Evolutionary conservation across 53 echinoderm and acorn worm species (phyloP), one percentile per base, ranked within the genome.

Genomic region (Mesocentrotus franciscanus): DNA sequence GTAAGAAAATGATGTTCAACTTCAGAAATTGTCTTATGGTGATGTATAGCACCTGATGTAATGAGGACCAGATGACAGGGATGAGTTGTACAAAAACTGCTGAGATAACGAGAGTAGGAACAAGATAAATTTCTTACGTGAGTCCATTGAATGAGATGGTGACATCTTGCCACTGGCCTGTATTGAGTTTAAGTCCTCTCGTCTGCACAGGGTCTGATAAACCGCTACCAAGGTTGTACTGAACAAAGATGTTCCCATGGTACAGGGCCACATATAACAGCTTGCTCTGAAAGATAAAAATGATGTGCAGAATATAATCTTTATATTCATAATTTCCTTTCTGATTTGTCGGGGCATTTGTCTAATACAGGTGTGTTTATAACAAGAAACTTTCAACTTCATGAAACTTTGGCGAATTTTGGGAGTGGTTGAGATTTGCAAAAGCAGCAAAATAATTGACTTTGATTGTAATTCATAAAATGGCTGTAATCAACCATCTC

Each of bases 231-330:
- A 96, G 90, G 95, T 99, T 98, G 91, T 99, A 99, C 81, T 97
- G 99, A 14, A 99, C 97, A 92, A 99, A 99, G 56, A 99, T 83
- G 76, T 99, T 99, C 81, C 99, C 99, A 91, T 98, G 98, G 95
- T 97, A 99, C 11, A 99, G 95, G 11, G 97, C 95, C 8, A 99
- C 95, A 90, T 99, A 99, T 55, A 99, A 92, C 60, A 99, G 89
- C 83, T 98, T 97, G 92, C 97, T 99, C 99, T 99, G 97, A 35
- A 71, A 95, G 58, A 92, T 27, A 68, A 56, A 89, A 78, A 62
- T 9, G 24, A 64, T n/a, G 14, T 15, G 26, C 0, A 64, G 9
- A 59, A 32, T 59, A 90, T 4, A 9, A 39, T n/a, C 27, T 60
- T 56, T n/a, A 94, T 0, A 57, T 18, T 74, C 20, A 83, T 74